Percentiles rank a stretch among this genome's conserved stretches.
These are phyloP conservation scores for Ectropis crepuscularia DNA, from an alignment of 2,888 invertebrate genomes.

Conservation along the genomic window DNA sequence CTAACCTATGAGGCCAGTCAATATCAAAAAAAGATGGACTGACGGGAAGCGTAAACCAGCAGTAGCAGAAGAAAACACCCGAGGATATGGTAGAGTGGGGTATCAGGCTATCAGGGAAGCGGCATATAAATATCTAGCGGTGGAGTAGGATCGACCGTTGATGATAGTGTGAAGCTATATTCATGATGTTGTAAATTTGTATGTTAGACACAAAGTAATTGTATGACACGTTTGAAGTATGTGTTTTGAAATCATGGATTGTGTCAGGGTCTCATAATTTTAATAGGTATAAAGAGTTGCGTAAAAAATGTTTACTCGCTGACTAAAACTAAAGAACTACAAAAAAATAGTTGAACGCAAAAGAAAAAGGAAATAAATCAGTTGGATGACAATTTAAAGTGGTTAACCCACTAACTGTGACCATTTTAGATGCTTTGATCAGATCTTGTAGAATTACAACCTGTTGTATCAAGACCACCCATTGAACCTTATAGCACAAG, in stretches of 20 bases:
- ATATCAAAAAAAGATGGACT: too few species aligned
- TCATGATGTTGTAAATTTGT: too few species aligned
- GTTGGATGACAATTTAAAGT: conserved; percentile 85
- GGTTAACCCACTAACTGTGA: conserved; percentile 86
- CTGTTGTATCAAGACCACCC: conserved; percentile 48
- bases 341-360: conserved; percentile 81
- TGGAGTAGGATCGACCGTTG: too few species aligned
- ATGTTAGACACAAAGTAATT: too few species aligned
- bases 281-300: conserved; percentile 28
- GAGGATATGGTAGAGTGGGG: too few species aligned
- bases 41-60: too few species aligned
- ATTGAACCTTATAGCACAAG: conserved; percentile 46
- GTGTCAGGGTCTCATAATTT: conserved; percentile 23
- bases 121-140: too few species aligned
- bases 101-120: too few species aligned
- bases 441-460: conserved; percentile 80
- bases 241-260: conserved; percentile 3
- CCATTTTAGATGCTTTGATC: conserved; percentile 85
- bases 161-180: too few species aligned
- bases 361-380: conserved; percentile 84
- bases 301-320: conserved; percentile 35
- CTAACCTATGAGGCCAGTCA: too few species aligned
- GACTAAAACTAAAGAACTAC: conserved; percentile 52
- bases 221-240: conserved; percentile 9
- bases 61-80: too few species aligned